phyloP scores from a whole-genome alignment of 2,888 invertebrate genomes.

The Acanthosepion lycidas region DNA sequence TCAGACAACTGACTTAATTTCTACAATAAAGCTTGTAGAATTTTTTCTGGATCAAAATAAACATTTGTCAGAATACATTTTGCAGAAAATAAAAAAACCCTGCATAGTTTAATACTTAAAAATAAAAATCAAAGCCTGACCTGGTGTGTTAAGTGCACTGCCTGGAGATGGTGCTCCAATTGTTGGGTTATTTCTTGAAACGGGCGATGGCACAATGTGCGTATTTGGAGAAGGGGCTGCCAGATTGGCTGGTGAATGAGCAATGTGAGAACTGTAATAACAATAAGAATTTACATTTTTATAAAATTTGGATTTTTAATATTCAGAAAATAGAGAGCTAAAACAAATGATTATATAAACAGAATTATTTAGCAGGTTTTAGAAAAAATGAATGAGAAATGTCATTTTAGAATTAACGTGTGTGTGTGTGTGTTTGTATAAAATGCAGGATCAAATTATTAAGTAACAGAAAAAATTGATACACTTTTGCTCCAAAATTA shows the following conservation, averaged over 20 bases:
- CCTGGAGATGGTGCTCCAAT: conserved; percentile 64
- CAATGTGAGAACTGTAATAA: conserved; percentile 52
- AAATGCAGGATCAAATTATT: too few species aligned
- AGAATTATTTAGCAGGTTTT: not conserved
- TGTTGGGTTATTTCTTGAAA: conserved; percentile 53
- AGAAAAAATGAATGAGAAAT: not conserved
- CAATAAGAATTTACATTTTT: not conserved
- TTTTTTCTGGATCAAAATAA: too few species aligned
- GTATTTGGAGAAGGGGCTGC: conserved; percentile 62
- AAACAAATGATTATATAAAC: not conserved
- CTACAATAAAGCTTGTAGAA: too few species aligned
- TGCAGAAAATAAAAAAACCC: too few species aligned
- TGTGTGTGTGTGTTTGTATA: too few species aligned
- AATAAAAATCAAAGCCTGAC: conserved; percentile 53
- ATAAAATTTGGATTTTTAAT: not conserved
- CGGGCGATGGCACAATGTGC: conserved; percentile 61
- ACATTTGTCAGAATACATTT: too few species aligned
- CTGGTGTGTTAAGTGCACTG: conserved; percentile 68
- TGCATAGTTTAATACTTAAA: not conserved
- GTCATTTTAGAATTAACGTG: not conserved
- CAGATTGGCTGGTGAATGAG: conserved; percentile 65
- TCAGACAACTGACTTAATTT: too few species aligned
- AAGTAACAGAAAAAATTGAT: too few species aligned
- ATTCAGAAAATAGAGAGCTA: not conserved
- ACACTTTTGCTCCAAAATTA: too few species aligned